Evolutionary conservation across 2,113 vertebrate species (phyloP), one percentile per base, ranked within the genome.

Genomic region (Xyrauchen texanus): DNA sequence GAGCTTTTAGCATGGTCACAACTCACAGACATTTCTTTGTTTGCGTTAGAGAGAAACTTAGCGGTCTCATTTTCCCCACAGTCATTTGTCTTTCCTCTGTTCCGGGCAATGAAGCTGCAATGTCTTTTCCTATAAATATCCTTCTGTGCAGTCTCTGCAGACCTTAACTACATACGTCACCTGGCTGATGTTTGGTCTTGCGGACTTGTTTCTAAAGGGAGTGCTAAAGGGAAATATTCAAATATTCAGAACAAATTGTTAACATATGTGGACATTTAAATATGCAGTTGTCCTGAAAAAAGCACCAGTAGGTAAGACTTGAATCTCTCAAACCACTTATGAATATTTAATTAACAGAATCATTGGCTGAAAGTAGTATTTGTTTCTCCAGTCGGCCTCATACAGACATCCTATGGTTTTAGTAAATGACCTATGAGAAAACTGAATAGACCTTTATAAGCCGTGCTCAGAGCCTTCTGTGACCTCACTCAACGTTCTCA

Each of bases 401-500:
- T 34, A 34, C 21, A 34, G 21, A 34, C 3, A 34, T 34, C 21
- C 21, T 34, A 34, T 34, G 21, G 21, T 34, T 34, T 34, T 34
- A 34, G 21, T 34, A 34, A 34, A 34, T 34, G 21, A 34, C 21
- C 21, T 34, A 34, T 34, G 21, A 34, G 21, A 34, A 34, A 34
- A 34, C 21, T 34, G 1, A 34, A 34, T 34, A 34, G 21, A 34
- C 21, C 1, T 34, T 34, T 34, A 34, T 34, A 34, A 34, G 3
- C 21, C 3, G 21, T 3, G 21, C 21, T 34, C 21, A 34, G 21
- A 34, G 21, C 21, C 21, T 34, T 1, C 21, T 34, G 21, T 34
- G 21, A 34, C 3, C 1, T 34, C 6, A 21, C 52, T 60, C 8
- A 15, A 8, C 15, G 4, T 42, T 67, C 88, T 88, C 86, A 97